Evolutionary conservation across 2,113 vertebrate genomes (phyloP).

Genomic region (Nestor notabilis): DNA sequence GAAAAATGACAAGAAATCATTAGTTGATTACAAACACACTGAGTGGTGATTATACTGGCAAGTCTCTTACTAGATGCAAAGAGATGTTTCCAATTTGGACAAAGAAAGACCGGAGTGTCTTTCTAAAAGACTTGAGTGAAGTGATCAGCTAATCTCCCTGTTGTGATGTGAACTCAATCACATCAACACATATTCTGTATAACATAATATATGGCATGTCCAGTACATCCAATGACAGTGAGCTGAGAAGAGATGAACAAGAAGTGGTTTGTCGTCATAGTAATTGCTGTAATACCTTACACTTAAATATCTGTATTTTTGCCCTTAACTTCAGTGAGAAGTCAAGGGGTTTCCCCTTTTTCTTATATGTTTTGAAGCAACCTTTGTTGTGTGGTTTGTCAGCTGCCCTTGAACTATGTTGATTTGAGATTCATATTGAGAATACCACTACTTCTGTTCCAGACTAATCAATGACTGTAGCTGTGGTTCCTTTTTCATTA

Average conservation of each 20-base stretch:
- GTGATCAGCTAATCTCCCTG: neutral
- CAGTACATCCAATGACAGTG: neutral
- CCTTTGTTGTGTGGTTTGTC: neutral
- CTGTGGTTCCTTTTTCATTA: neutral
- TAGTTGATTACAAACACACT: neutral
- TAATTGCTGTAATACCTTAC: neutral
- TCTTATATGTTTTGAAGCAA: neutral
- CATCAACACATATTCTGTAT: neutral
- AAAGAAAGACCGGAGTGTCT: neutral
- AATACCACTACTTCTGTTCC: neutral
- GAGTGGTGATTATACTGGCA: fast-evolving
- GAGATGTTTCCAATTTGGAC: neutral
- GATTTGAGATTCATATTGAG: neutral
- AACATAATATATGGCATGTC: fast-evolving
- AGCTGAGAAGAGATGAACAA: neutral
- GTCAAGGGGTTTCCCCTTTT: neutral
- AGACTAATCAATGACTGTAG: neutral
- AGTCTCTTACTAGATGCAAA: neutral
- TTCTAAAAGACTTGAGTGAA: neutral
- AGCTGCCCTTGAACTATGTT: neutral
- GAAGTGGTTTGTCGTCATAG: neutral
- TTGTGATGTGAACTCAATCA: neutral
- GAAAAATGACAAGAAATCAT: neutral
- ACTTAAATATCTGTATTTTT: neutral
- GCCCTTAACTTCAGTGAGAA: neutral